phyloP scores from a whole-genome alignment of 2,113 vertebrate species.

The Passer domesticus region DNA sequence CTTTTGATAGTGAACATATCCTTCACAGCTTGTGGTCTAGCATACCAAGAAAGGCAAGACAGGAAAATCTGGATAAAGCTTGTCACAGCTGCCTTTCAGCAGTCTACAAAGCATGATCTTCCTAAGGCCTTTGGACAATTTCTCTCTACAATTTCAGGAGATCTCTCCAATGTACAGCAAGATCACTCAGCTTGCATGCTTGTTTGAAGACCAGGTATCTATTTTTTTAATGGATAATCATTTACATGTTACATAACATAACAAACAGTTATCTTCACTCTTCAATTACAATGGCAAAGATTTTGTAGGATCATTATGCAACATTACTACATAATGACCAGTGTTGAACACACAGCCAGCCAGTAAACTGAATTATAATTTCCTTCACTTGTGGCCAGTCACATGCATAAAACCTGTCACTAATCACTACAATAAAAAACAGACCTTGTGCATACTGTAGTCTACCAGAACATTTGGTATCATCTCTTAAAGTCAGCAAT shows the following conservation, averaged over 20 bases:
- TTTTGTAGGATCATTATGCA: not conserved
- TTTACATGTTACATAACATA: not conserved
- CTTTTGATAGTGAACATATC: not conserved
- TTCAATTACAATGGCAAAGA: not conserved
- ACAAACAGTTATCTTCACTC: not conserved
- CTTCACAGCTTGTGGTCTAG: not conserved
- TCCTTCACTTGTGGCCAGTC: not conserved
- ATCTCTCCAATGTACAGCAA: not conserved
- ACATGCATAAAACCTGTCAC: not conserved
- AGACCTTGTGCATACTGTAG: not conserved
- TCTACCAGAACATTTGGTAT: not conserved
- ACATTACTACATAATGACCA: not conserved
- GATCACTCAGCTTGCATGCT: not conserved
- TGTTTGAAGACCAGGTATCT: not conserved
- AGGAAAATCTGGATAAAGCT: not conserved
- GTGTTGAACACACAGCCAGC: not conserved
- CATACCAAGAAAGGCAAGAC: not conserved
- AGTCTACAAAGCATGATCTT: not conserved
- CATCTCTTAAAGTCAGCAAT: not conserved
- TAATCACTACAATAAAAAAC: not conserved
- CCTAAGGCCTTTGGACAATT: not conserved
- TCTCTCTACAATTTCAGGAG: not conserved
- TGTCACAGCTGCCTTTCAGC: not conserved
- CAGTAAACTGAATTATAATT: not conserved
- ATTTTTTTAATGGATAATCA: slow-evolving; percentile 29